Evolutionary conservation across 2,797 vertebrate species (phyloP), one percentile per base, ranked within the genome.

Genomic region (Buceros bicornis): DNA sequence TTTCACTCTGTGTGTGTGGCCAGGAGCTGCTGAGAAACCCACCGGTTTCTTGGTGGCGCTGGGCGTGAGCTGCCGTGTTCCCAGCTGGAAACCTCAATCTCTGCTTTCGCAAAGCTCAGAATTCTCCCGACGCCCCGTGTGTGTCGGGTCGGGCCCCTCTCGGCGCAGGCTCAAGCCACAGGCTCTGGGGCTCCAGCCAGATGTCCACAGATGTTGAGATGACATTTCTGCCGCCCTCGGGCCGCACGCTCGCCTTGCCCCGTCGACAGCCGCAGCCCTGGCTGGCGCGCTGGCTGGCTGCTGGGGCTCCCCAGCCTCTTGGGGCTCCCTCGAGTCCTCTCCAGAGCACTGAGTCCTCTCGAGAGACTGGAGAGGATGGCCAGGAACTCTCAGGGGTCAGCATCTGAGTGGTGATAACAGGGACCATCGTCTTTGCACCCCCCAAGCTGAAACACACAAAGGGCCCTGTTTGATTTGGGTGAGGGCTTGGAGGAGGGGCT

Each of bases 241-340:
- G 42, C 53, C 4, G 0, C 0, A 4, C 16, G 83, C 33, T 13
- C 6, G 37, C 79, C 31, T 5, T 25, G 73, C n/a, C 40, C 61
- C 0, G 0, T 6, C 2, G 2, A 1, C 2, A 67, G 35, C 19
- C 43, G 12, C 0, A 0, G 65, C 7, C 19, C 35, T 2, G 25
- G 2, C 5, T 13, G 3, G 47, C 0, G 0, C 1, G n/a, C n/a
- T n/a, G n/a, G n/a, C n/a, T n/a, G n/a, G 0, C 4, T 22, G 50
- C 72, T 16, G 57, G 7, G 66, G 31, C 58, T 84, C 77, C 58
- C 16, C 42, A 9, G 35, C 53, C 43, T 60, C 87, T 22, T 0
- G n/a, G n/a, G n/a, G n/a, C n/a, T n/a, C n/a, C n/a, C n/a, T n/a
- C n/a, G 6, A 57, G 62, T 8, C 66, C 78, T 40, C 51, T 53